A percentile compares a stretch with the other conserved stretches of the same genome.
phyloP scores from a whole-genome alignment of 1,140 invertebrate species.

The Diplogasteroides magnus region DNA sequence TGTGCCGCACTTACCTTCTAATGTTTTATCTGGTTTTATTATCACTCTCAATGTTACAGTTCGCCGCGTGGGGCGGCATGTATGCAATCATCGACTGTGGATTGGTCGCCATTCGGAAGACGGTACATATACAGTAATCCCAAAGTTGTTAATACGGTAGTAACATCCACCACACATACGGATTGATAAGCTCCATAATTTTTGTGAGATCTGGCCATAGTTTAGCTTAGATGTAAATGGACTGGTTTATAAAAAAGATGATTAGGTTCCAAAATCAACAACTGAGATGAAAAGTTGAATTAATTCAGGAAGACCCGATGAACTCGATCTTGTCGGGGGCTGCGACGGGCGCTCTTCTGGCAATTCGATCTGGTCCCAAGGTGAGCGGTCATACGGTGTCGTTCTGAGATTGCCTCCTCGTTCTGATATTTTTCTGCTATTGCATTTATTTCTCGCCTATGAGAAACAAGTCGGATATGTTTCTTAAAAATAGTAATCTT shows the following conservation, averaged over 20 bases:
- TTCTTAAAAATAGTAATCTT: not conserved
- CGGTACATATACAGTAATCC: too few species aligned
- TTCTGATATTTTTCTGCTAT: too few species aligned
- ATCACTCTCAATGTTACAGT: too few species aligned
- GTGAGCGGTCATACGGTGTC: not conserved
- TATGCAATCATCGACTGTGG: constrained; percentile 96
- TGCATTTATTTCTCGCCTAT: not conserved
- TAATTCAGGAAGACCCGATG: constrained; percentile 59
- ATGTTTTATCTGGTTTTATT: too few species aligned
- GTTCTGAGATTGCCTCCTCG: too few species aligned
- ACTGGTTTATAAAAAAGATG: not conserved
- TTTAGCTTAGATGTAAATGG: too few species aligned
- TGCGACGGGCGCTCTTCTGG: constrained; percentile 84
- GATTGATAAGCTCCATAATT: too few species aligned
- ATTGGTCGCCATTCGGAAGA: constrained; percentile 84
- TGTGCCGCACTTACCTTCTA: too few species aligned
- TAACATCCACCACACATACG: too few species aligned
- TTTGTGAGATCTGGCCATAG: too few species aligned
- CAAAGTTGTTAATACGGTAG: too few species aligned
- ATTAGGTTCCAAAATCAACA: not conserved
- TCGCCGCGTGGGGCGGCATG: constrained; percentile 69
- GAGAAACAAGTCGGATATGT: not conserved
- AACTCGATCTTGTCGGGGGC: constrained; percentile 90
- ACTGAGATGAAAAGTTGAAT: constrained; percentile 11
- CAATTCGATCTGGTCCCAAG: constrained; percentile 80